Base-by-base conservation (phyloP, 2,888 invertebrate genomes). In the Lysandra bellargus region DNA sequence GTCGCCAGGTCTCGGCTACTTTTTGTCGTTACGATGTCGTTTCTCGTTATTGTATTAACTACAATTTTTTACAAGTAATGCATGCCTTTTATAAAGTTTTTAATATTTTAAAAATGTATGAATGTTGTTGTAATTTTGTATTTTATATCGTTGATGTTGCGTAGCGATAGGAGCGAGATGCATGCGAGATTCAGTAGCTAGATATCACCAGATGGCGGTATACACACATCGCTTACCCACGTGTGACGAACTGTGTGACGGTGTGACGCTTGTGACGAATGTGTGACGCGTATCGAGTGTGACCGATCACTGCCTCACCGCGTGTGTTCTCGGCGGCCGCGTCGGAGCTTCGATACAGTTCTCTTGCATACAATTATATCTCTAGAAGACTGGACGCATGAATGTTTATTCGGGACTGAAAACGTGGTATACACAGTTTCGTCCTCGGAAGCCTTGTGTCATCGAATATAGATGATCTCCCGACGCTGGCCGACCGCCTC, bases 301-400 rank as follows among this genome's bases (percentile, higher is more conserved):
- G 74, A 44, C 44, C 7, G 5, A 53, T 44, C 79, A 79, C 79
- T 74, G 79, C 74, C 79, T 40, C 23, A 57, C 74, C 73, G 74
- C 79, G 60, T 74, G 79, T 79, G 79, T 74, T 79, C 79, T 44
- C 69, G 69, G 69, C 69, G 69, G 69, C 69, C 69, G 69, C 33
- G 69, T 37, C 14, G 17, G 69, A 14, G 4, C 69, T 37, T 33
- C 1, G 57, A 57, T 4, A 57, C 4, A 64, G 14, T 12, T 64
- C 3, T 30, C 30, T 64, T 9, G 1, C 30, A 64, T 64, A 12
- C 12, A 64, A 9, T 12, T 12, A 64, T 12, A 64, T 64, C 9
- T 2, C 60, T n/a, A n/a, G n/a, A 61, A n/a, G n/a, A 61, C n/a
- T 23, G 61, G 61, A 61, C 23, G 61, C 0, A 12, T 49, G 49